Base-by-base conservation (phyloP, 2,797 vertebrate genomes). In the Orientallactaga sibirica region DNA sequence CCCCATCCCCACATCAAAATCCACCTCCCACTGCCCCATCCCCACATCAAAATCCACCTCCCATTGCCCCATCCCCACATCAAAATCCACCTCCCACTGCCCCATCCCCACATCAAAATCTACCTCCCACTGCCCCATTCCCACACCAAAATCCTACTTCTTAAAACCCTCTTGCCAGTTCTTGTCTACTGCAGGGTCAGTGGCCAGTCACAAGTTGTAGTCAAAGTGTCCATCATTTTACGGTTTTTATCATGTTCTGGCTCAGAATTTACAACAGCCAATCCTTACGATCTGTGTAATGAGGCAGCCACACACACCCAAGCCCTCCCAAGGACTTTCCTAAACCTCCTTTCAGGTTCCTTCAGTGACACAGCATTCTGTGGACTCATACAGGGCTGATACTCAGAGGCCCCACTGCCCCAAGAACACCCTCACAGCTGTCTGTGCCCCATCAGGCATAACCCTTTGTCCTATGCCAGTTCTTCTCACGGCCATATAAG, bases 221-320 rank as follows among this genome's bases (percentile, higher is more conserved):
- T 80, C 91, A 84, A 83, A 92, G 71, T 82, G 61, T 74, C 75
- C 48, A 14, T 86, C 52, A 91, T 88, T 88, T 74, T 68, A 71
- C 15, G 62, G 91, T 76, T 91, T 75, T 75, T 48, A 33, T 70
- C 62, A 55, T 27, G n/a, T 41, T 70, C 88, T 87, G 70, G 81
- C 33, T 96, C 91, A 91, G 87, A 89, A 89, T 64, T 94, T 90
- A 92, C 37, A 75, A 83, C 61, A 90, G 61, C 48, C 41, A 61
- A 48, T 55, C 82, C n/a, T 90, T 77, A 58, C 9, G n/a, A 64
- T 77, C 66, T 73, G 16, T 3, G 68, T 55, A 64, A 94, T 70
- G 73, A 74, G 20, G 64, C 62, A 80, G 86, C 75, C 92, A 90
- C n/a, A n/a, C n/a, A n/a, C 83, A 29, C 48, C 68, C 76, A 91